Evolutionary conservation across 2,888 invertebrate species (phyloP).

Genomic region (Trypoxylon attenuatum): DNA sequence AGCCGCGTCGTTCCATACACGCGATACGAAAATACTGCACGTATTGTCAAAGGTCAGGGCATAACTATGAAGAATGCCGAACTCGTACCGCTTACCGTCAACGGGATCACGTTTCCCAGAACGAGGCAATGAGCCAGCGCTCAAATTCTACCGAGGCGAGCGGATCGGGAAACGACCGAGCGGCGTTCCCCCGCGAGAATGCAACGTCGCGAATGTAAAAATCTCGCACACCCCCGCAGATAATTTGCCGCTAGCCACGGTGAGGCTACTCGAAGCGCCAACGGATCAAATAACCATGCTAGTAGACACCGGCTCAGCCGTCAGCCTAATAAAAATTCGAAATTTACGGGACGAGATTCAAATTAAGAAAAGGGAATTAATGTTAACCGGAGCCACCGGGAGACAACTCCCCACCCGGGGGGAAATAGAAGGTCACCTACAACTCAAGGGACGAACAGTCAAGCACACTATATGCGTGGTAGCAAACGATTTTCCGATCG

Average conservation of each 20-base stretch:
- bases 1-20: background rate
- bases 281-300: background rate
- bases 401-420: background rate
- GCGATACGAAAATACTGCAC: background rate
- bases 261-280: background rate
- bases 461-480: background rate
- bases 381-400: too few relatives aligned
- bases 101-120: too few relatives aligned
- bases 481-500: background rate
- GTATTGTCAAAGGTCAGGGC: background rate
- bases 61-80: background rate
- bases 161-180: too few relatives aligned
- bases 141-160: too few relatives aligned
- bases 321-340: background rate
- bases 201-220: too few relatives aligned
- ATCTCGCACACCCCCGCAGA: background rate
- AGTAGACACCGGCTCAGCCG: background rate
- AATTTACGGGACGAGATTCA: too few relatives aligned
- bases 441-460: background rate
- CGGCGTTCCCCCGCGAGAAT: too few relatives aligned
- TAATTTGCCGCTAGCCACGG: background rate
- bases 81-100: background rate
- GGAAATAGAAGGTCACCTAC: background rate
- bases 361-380: too few relatives aligned
- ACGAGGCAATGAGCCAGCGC: too few relatives aligned